phyloP scores from a whole-genome alignment of 2,888 invertebrate genomes.

The Noctuana brunneofusca region DNA sequence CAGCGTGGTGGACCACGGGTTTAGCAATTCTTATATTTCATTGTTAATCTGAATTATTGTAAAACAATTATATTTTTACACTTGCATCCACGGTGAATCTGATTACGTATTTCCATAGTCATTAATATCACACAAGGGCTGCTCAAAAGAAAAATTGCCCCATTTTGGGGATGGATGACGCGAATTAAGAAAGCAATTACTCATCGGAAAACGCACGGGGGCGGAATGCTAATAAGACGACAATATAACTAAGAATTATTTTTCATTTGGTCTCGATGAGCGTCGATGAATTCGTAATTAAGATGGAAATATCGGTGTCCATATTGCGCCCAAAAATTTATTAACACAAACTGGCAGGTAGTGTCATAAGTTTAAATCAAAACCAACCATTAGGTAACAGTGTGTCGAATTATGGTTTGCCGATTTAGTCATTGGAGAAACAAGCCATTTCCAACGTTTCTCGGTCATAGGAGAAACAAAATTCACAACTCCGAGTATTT shows the following conservation, averaged over 20 bases:
- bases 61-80: slow-evolving; percentile 1
- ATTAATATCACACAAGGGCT: slow-evolving; percentile 58
- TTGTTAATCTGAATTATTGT: no score
- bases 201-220: slow-evolving; percentile 78
- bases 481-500: no score
- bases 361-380: background rate
- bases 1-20: no score
- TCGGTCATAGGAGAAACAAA: no score
- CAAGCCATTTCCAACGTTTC: no score
- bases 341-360: background rate
- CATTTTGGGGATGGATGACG: slow-evolving; percentile 82
- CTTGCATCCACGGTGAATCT: slow-evolving; percentile 7
- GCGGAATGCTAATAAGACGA: slow-evolving; percentile 80
- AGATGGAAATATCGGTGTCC: slow-evolving; percentile 53
- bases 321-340: slow-evolving; percentile 18
- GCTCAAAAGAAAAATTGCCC: slow-evolving; percentile 78
- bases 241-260: slow-evolving; percentile 68
- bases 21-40: no score
- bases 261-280: slow-evolving; percentile 71
- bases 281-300: slow-evolving; percentile 70
- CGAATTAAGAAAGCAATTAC: slow-evolving; percentile 83
- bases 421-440: no score
- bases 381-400: background rate
- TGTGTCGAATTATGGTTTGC: no score
- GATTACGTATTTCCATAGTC: slow-evolving; percentile 47